Percentiles rank a stretch among this genome's conserved stretches.
These are phyloP conservation scores for Drosophila navojoa DNA, from an alignment of 1,140 invertebrate genomes.

Conservation along the genomic window DNA sequence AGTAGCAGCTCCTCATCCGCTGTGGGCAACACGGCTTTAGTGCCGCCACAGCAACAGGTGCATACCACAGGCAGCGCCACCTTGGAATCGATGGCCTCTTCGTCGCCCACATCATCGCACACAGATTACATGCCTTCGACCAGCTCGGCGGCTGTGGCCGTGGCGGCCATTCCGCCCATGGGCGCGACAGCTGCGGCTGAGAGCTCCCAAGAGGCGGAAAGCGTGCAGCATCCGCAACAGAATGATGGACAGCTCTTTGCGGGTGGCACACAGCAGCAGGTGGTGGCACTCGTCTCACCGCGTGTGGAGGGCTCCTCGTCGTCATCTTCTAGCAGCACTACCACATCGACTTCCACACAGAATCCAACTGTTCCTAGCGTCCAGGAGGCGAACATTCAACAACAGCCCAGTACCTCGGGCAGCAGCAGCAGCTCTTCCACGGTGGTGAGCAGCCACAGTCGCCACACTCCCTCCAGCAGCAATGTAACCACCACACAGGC, in stretches of 20 bases:
- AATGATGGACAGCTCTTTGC: constrained; percentile 79
- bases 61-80: constrained; percentile 86
- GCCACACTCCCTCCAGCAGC: constrained; percentile 85
- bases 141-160: constrained; percentile 86
- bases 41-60: constrained; percentile 87
- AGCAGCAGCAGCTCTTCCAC: constrained; percentile 73
- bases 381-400: constrained; percentile 84
- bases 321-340: constrained; percentile 39
- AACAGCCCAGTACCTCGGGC: constrained; percentile 79
- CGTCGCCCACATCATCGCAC: constrained; percentile 86
- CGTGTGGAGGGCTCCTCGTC: constrained; percentile 86
- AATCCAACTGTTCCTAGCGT: constrained; percentile 68
- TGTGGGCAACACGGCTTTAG: constrained; percentile 85
- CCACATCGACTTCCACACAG: constrained; percentile 63
- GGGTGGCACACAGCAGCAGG: constrained; percentile 86
- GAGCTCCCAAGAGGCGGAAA: constrained; percentile 83
- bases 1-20: constrained; percentile 33
- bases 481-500: constrained; percentile 87
- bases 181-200: constrained; percentile 79
- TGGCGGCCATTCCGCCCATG: constrained; percentile 84
- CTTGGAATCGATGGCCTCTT: constrained; percentile 85
- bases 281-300: constrained; percentile 90
- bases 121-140: constrained; percentile 90
- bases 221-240: constrained; percentile 76
- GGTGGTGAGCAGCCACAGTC: constrained; percentile 85